Conservation (phyloP, 2,113 vertebrate species). For the Phalacrocorax brasilianus region DNA sequence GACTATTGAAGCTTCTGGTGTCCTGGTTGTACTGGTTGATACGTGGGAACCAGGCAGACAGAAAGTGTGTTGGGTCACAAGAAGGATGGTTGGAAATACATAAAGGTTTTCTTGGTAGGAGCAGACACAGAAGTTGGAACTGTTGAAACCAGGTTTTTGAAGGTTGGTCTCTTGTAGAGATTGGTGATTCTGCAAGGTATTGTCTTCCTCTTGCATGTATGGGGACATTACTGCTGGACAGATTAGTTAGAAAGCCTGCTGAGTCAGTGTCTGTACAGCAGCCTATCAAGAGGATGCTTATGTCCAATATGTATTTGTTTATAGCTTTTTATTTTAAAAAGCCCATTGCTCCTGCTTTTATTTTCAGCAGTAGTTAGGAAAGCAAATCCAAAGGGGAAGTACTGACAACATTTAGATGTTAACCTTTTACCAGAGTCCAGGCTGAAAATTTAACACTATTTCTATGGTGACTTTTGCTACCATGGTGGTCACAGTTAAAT, state of each 20-base stretch:
- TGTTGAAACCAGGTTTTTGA: not conserved
- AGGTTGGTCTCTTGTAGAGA: not conserved
- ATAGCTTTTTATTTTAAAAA: not conserved
- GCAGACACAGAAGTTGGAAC: not conserved
- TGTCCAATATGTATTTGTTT: not conserved
- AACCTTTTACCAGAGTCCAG: not conserved
- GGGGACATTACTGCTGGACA: not conserved
- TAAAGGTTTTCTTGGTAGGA: not conserved
- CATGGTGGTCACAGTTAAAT: not conserved
- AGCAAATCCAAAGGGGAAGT: not conserved
- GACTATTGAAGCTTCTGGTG: not conserved
- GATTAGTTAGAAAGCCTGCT: not conserved
- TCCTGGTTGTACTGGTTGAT: not conserved
- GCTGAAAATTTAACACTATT: not conserved
- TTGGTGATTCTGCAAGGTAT: not conserved
- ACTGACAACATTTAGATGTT: not conserved
- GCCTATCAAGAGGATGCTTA: not conserved
- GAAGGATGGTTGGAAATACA: not conserved
- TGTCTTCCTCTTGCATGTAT: not conserved
- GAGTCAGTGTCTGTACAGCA: not conserved
- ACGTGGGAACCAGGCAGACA: not conserved
- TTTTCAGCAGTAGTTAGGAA: not conserved
- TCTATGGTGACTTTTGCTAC: not conserved
- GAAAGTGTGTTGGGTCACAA: not conserved
- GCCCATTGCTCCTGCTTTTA: not conserved